Percentiles rank a stretch among this genome's conserved stretches.
phyloP scores from a whole-genome alignment of 2,888 invertebrate species.

The Oxyteleia sp. region DNA sequence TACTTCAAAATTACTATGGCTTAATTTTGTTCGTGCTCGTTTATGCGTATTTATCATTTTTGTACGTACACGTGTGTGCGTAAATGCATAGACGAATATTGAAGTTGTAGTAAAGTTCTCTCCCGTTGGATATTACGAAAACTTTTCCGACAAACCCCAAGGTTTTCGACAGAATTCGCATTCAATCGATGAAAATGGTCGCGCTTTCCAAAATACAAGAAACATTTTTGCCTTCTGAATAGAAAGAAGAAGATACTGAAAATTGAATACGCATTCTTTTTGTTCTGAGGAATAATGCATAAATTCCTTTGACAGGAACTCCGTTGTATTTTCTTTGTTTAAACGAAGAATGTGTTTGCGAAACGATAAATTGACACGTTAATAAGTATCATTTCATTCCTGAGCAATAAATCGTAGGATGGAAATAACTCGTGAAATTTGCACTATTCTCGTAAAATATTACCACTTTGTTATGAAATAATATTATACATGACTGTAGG shows the following conservation, averaged over 20 bases:
- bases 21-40: too few relatives aligned
- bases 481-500: not conserved
- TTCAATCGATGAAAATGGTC: conserved; percentile 14
- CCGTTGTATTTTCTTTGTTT: too few relatives aligned
- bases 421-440: not conserved
- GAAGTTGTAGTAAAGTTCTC: conserved; percentile 8
- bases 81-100: not conserved
- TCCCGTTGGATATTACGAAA: not conserved
- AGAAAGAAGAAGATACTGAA: not conserved
- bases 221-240: not conserved
- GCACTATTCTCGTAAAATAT: conserved; percentile 17
- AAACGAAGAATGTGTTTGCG: not conserved
- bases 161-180: conserved; percentile 2
- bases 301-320: too few relatives aligned
- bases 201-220: not conserved
- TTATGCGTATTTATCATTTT: not conserved
- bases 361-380: conserved; percentile 3
- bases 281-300: not conserved
- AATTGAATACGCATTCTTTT: not conserved
- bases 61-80: not conserved
- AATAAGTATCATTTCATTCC: not conserved
- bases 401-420: not conserved
- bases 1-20: too few relatives aligned
- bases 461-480: conserved; percentile 2
- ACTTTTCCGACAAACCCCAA: conserved; percentile 8